Base-by-base conservation (phyloP, 2,888 invertebrate genomes). In the Bibio marci region DNA sequence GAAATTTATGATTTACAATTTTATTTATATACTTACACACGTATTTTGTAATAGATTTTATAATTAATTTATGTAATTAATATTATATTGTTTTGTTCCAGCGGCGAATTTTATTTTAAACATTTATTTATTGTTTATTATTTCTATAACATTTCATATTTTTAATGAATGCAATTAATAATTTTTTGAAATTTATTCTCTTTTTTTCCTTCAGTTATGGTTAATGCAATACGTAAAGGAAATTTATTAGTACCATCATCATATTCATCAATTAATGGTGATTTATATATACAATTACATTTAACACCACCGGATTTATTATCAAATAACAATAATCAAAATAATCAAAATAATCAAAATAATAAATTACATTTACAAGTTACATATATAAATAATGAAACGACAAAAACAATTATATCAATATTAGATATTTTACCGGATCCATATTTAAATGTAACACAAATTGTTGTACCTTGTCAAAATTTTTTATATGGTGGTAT, bases 181-280 rank as follows among this genome's bases (percentile, higher is more conserved):
- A n/a, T n/a, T n/a, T n/a, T n/a, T n/a, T n/a, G n/a, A n/a, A n/a
- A n/a, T n/a, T n/a, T n/a, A n/a, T n/a, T n/a, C n/a, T n/a, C n/a
- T n/a, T n/a, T n/a, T n/a, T n/a, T n/a, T n/a, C n/a, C n/a, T n/a
- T n/a, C 47, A 60, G 60, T 59, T 58, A 54, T 58, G 53, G 58
- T 59, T 52, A 52, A 54, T 46, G 58, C 58, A 42, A 52, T 59
- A 44, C 54, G 57, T 50, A 57, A 55, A 50, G 59, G 58, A 51
- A 58, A 73, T 64, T 65, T 79, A 51, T 70, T 76, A 55, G 71
- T 81, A 49, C 81, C 83, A n/a, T 69, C 73, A 46, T 70, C 75
- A 35, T 77, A 83, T 55, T 76, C 77, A 43, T 83, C 83, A 25
- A 64, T 85, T 49, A 80, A 80, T 47, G 83, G 83, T 46, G 83